Evolutionary conservation across 2,888 invertebrate genomes (phyloP).

Genomic region (Tetragnatha montana): DNA sequence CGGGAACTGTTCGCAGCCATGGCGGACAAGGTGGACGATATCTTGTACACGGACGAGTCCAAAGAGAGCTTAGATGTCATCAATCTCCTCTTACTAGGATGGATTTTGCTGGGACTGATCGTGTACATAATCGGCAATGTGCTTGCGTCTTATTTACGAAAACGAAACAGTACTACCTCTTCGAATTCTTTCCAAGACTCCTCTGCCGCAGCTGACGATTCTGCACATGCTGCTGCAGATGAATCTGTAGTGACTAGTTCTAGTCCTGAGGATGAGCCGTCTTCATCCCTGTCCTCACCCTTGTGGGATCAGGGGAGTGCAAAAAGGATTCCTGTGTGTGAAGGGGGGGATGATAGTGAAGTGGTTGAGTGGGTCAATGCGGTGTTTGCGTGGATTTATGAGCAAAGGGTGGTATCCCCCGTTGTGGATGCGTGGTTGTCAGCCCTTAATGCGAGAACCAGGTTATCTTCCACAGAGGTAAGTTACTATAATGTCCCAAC

Average conservation of each 20-base stretch:
- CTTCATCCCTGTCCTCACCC: too few species aligned
- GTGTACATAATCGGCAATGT: constrained; percentile 65
- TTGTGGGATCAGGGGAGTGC: background rate
- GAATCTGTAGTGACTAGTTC: background rate
- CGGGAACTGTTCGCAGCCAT: constrained; percentile 64
- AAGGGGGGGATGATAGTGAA: constrained; percentile 48
- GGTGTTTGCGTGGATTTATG: constrained; percentile 59
- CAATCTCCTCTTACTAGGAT: constrained; percentile 66
- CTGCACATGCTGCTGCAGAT: constrained; percentile 26
- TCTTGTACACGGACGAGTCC: constrained; percentile 63
- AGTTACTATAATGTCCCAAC: background rate
- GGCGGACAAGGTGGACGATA: constrained; percentile 68
- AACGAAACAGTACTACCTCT: constrained; percentile 34
- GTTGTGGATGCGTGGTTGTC: constrained; percentile 56
- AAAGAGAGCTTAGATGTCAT: constrained; percentile 67
- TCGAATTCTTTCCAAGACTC: constrained; percentile 4
- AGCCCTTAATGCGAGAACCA: constrained; percentile 57
- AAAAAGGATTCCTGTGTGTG: constrained; percentile 35
- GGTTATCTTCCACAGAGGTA: constrained; percentile 63
- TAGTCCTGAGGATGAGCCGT: constrained; percentile 7
- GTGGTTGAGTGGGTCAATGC: constrained; percentile 56
- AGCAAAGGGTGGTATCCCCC: constrained; percentile 57
- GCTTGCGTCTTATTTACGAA: constrained; percentile 61
- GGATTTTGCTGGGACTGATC: constrained; percentile 66
- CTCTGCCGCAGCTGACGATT: constrained; percentile 39